phyloP scores from a whole-genome alignment of 2,888 invertebrate species.

The Cabera pusaria region DNA sequence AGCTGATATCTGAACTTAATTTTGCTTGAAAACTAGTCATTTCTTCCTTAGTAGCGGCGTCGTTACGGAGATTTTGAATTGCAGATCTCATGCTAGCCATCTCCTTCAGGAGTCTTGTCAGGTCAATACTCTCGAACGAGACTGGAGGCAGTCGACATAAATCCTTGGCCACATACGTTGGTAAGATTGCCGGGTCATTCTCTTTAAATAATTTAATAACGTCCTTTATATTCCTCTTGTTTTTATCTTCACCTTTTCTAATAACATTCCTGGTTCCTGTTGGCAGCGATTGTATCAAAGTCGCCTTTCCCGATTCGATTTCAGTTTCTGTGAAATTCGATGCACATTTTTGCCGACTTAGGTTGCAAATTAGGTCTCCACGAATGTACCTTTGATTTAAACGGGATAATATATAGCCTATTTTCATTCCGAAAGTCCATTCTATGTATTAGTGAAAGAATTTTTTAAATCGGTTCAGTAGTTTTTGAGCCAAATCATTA shows the following conservation, averaged over 20 bases:
- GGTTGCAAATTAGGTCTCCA: too few relatives aligned
- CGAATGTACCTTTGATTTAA: too few relatives aligned
- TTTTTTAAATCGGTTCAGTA: too few relatives aligned
- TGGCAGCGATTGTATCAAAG: constrained; percentile 1
- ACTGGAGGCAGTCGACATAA: constrained; percentile 20
- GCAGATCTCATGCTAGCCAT: constrained; percentile 14
- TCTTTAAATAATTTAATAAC: constrained; percentile 20
- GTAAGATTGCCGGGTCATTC: constrained; percentile 13
- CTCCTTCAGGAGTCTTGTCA: constrained; percentile 15
- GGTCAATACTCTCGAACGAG: constrained; percentile 20
- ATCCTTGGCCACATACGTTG: constrained; percentile 24
- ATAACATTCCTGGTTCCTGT: not conserved
- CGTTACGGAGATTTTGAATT: constrained; percentile 6
- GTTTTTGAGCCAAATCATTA: too few relatives aligned
- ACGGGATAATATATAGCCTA: too few relatives aligned
- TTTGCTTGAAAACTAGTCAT: not conserved
- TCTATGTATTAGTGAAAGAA: too few relatives aligned
- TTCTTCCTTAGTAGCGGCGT: constrained; percentile 1
- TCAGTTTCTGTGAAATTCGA: constrained; percentile 6
- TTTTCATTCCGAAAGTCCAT: too few relatives aligned
- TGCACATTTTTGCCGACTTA: too few relatives aligned
- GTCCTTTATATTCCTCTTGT: constrained; percentile 7
- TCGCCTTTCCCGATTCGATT: constrained; percentile 6
- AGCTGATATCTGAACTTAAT: not conserved
- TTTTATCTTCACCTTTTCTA: constrained; percentile 15